Conservation (phyloP, 1,140 invertebrate genomes). For the Mamestra configurata region DNA sequence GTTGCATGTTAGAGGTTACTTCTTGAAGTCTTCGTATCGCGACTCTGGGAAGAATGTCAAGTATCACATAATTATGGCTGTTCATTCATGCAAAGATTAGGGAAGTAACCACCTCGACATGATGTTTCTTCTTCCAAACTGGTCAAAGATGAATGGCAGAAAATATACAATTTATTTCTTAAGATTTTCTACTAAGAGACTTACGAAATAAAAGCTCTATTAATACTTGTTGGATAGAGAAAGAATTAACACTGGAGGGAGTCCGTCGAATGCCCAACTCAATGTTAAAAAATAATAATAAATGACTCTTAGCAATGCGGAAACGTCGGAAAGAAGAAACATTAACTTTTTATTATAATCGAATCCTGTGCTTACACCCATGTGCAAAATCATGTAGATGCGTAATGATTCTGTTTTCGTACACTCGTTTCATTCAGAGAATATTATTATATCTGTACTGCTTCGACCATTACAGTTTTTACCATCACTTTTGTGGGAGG, state of each 20-base stretch:
- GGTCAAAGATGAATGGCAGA: no score
- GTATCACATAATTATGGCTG: no score
- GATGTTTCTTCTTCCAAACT: no score
- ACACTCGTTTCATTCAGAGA: slow-evolving; percentile 19
- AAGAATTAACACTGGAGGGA: background rate
- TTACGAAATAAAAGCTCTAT: no score
- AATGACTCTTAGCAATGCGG: background rate
- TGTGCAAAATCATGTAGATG: slow-evolving; percentile 16
- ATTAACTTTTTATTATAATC: background rate
- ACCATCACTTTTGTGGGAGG: slow-evolving; percentile 62
- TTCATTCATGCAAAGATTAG: background rate
- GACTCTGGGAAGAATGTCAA: background rate
- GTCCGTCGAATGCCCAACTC: background rate
- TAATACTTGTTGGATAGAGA: no score
- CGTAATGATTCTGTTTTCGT: slow-evolving; percentile 33
- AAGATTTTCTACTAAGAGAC: no score
- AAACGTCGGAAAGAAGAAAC: background rate
- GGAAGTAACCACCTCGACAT: no score
- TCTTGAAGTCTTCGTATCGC: background rate
- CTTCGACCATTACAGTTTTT: slow-evolving; percentile 61
- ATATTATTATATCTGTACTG: slow-evolving; percentile 17
- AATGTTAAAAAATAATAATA: background rate
- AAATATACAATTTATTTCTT: no score
- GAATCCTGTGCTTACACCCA: background rate
- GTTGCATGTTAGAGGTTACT: background rate